Conservation (phyloP, 2,888 invertebrate genomes). For the Onchidella celtica region DNA sequence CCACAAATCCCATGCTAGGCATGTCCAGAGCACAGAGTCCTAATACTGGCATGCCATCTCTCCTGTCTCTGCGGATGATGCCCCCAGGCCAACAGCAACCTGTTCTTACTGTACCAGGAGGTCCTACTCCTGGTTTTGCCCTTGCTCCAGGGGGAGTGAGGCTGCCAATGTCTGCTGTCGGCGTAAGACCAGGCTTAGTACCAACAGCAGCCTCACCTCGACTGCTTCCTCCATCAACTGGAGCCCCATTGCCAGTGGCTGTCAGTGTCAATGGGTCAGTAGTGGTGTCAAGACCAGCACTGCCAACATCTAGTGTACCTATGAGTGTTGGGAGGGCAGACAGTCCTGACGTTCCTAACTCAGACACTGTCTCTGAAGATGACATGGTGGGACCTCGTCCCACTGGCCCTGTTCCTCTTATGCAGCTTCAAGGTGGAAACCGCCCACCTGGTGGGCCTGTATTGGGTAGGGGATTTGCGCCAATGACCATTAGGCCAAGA, state of each 20-base stretch:
- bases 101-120: constrained; percentile 43
- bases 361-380: constrained; percentile 22
- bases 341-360: constrained; percentile 29
- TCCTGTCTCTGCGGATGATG: constrained; percentile 47
- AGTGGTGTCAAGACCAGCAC: constrained; percentile 24
- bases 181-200: constrained; percentile 45
- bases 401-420: constrained; percentile 26
- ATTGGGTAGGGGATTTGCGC: constrained; percentile 44
- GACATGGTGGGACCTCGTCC: neutral
- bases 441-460: constrained; percentile 27
- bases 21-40: constrained; percentile 17
- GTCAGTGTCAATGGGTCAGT: constrained; percentile 39
- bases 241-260: constrained; percentile 6
- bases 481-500: constrained; percentile 47
- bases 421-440: constrained; percentile 31
- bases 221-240: constrained; percentile 32
- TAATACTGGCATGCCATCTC: constrained; percentile 22
- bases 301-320: neutral
- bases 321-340: neutral
- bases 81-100: constrained; percentile 39
- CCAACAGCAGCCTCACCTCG: constrained; percentile 5
- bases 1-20: constrained; percentile 34
- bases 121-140: constrained; percentile 38
- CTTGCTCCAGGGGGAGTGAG: constrained; percentile 44
- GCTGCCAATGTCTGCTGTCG: constrained; percentile 34